Evolutionary conservation across 2,113 vertebrate species (phyloP), one percentile per base, ranked within the genome.

Genomic region (Dipodomys spectabilis): DNA sequence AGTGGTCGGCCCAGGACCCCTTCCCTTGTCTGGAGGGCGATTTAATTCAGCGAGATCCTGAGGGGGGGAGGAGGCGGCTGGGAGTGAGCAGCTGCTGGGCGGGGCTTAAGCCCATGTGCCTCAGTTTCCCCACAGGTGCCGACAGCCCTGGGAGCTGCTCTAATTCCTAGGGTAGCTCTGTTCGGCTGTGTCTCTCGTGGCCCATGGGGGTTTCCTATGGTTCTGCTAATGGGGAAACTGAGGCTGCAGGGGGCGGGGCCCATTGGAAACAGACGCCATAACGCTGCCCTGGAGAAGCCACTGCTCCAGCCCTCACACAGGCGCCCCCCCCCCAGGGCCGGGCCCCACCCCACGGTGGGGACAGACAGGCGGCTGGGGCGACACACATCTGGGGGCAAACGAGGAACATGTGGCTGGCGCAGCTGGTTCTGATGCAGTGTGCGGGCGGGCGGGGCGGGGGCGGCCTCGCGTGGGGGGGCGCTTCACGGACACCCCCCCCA

Each of bases 311-410:
- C 94, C 90, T 60, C 87, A 96, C 83, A 89, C 80, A 94, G 86
- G 92, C 60, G 67, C 92, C 88, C 75, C 90, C 93, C 69, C 90
- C 90, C 90, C 82, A 30, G 57, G 72, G n/a, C 85, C 6, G 0
- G 20, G 49, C 53, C 53, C 53, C 53, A 4, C 53, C 53, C 12
- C 15, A 13, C 53, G 4, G 53, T 13, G 53, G 53, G 15, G 15
- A 57, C 53, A 57, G 53, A 13, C 16, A 13, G 69, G 92, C 80
- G 78, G 68, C 88, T 18, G 22, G 95, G 90, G 88, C 73, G 12
- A 81, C 18, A 0, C 86, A 95, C 96, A 96, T 97, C 96, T 96
- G 96, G 64, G 94, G 94, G 81, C 89, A 97, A 96, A 96, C 91
- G 83, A 95, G 78, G 93, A 96, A 94, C 96, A 97, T 95, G 89